Evolutionary conservation across 2,888 invertebrate species (phyloP).

Genomic region (Eristalis pertinax): DNA sequence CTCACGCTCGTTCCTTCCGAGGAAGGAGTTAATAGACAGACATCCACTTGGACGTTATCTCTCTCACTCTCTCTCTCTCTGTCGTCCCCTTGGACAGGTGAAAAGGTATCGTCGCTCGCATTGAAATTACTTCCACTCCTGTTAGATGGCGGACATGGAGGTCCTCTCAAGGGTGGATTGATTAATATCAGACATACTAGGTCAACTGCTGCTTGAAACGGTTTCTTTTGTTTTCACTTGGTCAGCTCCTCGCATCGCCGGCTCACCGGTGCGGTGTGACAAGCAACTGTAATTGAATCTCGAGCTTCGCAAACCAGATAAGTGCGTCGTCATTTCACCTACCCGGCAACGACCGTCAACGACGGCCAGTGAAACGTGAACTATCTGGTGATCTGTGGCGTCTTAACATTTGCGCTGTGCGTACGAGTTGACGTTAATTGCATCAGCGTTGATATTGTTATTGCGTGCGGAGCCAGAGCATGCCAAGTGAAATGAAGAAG

Average conservation of each 20-base stretch:
- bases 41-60: conserved; percentile 34
- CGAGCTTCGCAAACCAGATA: conserved; percentile 16
- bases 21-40: conserved; percentile 43
- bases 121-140: conserved; percentile 43
- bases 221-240: conserved; percentile 27
- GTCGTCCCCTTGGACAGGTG: conserved; percentile 18
- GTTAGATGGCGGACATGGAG: neutral
- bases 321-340: conserved; percentile 17
- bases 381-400: conserved; percentile 7
- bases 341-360: neutral
- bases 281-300: conserved; percentile 44
- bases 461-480: conserved; percentile 27
- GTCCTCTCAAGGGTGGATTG: conserved; percentile 26
- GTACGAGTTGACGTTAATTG: conserved; percentile 61
- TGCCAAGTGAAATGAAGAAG: conserved; percentile 40
- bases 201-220: conserved; percentile 33
- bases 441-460: conserved; percentile 45
- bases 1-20: neutral
- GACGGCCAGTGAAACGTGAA: conserved; percentile 43
- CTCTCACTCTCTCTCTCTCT: neutral
- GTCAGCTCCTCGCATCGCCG: neutral
- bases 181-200: conserved; percentile 56
- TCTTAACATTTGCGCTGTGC: conserved; percentile 43
- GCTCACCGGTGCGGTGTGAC: neutral
- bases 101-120: neutral